Conservation (phyloP, 1,140 invertebrate genomes). For the Acyrthosiphon pisum region DNA sequence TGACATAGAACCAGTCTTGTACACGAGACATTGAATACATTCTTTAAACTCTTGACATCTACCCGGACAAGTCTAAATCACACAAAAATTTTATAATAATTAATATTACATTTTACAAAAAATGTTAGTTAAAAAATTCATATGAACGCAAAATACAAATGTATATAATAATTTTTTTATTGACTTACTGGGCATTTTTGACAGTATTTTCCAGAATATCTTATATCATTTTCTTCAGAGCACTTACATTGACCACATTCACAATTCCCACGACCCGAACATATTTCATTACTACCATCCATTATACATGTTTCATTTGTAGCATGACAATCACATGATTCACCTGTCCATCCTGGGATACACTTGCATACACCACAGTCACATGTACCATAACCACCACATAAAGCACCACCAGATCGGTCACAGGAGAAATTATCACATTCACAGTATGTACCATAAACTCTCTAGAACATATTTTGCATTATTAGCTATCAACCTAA, state of each 20-base stretch:
- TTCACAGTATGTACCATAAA: constrained; percentile 86
- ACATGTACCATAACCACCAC: constrained; percentile 80
- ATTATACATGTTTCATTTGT: constrained; percentile 79
- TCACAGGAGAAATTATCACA: constrained; percentile 97
- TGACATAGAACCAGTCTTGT: constrained; percentile 78
- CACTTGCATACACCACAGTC: constrained; percentile 82
- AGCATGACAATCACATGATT: constrained; percentile 81
- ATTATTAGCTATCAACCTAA: background rate
- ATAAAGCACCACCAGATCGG: constrained; percentile 79
- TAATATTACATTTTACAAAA: background rate
- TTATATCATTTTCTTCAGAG: constrained; percentile 68
- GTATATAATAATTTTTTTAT: background rate
- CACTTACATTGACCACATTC: constrained; percentile 90
- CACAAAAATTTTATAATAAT: constrained; percentile 47
- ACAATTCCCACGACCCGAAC: constrained; percentile 84
- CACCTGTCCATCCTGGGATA: constrained; percentile 77
- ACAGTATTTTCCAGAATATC: constrained; percentile 87
- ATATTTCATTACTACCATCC: constrained; percentile 73
- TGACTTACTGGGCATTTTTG: constrained; percentile 83
- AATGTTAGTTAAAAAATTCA: background rate
- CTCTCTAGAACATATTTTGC: constrained; percentile 65
- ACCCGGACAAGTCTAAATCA: constrained; percentile 78
- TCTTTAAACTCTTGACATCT: constrained; percentile 87
- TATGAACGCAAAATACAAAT: no score
- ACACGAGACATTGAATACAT: constrained; percentile 94